phyloP scores from a whole-genome alignment of 2,888 invertebrate genomes.

The Pandemis heparana region DNA sequence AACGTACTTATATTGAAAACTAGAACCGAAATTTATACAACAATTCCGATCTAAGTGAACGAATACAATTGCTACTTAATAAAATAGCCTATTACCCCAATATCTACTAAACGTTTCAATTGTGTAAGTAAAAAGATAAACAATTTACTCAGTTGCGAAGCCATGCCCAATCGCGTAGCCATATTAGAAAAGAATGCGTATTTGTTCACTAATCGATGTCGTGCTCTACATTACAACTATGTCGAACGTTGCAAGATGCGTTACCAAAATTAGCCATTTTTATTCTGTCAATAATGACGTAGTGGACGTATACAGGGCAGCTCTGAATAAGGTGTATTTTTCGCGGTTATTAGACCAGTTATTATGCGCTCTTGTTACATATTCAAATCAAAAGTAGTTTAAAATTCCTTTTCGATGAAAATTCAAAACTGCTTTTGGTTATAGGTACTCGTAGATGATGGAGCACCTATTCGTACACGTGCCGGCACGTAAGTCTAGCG shows the following conservation, averaged over 20 bases:
- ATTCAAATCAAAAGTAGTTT: too few species aligned
- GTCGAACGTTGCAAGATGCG: constrained; percentile 42
- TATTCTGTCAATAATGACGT: constrained; percentile 3
- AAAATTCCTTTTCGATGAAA: too few species aligned
- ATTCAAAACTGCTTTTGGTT: too few species aligned
- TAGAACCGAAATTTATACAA: too few species aligned
- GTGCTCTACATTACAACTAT: constrained; percentile 39
- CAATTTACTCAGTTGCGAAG: constrained; percentile 24
- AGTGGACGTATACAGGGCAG: background rate
- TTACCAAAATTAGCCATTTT: constrained; percentile 9
- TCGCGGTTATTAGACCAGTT: background rate
- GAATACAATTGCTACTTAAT: too few species aligned
- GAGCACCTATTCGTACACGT: too few species aligned
- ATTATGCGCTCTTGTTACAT: background rate
- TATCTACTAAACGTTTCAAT: constrained; percentile 1
- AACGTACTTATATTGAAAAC: too few species aligned
- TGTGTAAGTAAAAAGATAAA: constrained; percentile 18
- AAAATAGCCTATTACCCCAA: too few species aligned
- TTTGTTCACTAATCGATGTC: constrained; percentile 42
- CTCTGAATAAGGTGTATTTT: background rate
- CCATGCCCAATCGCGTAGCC: constrained; percentile 31
- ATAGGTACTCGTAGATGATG: too few species aligned
- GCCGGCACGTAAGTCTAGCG: too few species aligned
- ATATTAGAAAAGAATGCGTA: constrained; percentile 42
- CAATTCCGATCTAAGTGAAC: too few species aligned